These are phyloP conservation scores for Sparus aurata DNA, from an alignment of 2,797 vertebrate species.

Conservation along the genomic window DNA sequence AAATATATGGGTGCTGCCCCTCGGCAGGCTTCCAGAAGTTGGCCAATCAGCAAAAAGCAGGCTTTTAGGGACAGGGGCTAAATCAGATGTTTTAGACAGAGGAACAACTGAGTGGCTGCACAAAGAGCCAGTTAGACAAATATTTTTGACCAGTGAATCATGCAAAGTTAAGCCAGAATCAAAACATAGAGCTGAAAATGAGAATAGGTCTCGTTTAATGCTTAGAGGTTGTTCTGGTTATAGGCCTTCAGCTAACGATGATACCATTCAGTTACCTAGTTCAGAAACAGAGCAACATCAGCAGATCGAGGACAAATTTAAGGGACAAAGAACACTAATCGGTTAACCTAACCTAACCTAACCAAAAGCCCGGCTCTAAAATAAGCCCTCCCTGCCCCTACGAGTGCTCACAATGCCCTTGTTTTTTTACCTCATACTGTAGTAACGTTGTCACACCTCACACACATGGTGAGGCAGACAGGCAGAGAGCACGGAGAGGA, in stretches of 20 bases:
- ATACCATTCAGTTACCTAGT: not conserved
- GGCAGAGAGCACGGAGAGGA: constrained; percentile 42
- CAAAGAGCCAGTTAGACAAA: no score
- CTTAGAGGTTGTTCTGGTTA: no score
- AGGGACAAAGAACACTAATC: constrained; percentile 21
- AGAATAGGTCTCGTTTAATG: no score
- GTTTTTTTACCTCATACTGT: not conserved
- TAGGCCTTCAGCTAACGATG: not conserved
- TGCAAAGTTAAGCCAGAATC: no score
- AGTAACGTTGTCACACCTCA: constrained; percentile 32
- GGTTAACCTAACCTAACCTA: constrained; percentile 28
- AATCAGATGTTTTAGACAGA: no score
- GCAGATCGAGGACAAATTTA: constrained; percentile 10
- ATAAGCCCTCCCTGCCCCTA: constrained; percentile 31
- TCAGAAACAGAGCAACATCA: not conserved
- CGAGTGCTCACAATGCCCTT: constrained; percentile 24
- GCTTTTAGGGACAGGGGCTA: no score
- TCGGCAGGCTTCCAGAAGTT: no score
- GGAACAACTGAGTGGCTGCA: no score
- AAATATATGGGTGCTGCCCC: no score
- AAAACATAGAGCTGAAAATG: no score
- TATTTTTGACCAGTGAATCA: no score
- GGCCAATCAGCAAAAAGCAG: no score
- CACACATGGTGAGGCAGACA: constrained; percentile 26
- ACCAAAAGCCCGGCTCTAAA: constrained; percentile 34